Evolutionary conservation across 2,888 invertebrate genomes (phyloP).

Genomic region (Lithophane socia): DNA sequence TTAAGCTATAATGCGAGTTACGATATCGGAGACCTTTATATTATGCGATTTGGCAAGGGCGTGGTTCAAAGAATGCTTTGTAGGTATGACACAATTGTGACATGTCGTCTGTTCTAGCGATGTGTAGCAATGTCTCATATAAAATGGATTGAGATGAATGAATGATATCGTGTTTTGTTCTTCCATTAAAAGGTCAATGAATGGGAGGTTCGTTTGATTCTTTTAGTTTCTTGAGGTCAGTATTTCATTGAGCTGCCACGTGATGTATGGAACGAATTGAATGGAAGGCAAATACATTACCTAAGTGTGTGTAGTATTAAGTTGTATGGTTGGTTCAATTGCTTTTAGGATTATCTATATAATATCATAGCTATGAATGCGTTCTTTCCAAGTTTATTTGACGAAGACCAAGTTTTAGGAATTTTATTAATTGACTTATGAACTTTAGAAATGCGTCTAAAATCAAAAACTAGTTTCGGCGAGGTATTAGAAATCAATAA

Average conservation of each 20-base stretch:
- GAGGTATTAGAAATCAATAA: conserved; percentile 30
- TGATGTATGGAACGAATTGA: neutral
- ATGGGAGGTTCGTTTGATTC: conserved; percentile 34
- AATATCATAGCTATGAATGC: no score
- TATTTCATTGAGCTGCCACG: neutral
- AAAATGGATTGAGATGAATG: conserved; percentile 52
- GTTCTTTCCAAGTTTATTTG: neutral
- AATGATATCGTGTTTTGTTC: conserved; percentile 44
- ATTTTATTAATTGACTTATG: conserved; percentile 8
- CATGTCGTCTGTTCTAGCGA: conserved; percentile 55
- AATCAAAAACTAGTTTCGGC: conserved; percentile 46
- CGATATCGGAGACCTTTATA: conserved; percentile 67
- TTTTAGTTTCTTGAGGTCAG: conserved; percentile 30
- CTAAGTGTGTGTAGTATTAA: neutral
- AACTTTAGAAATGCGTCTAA: conserved; percentile 26
- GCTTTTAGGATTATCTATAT: no score
- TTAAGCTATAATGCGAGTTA: conserved; percentile 57
- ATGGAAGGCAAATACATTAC: neutral
- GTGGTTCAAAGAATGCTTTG: conserved; percentile 63
- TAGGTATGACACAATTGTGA: conserved; percentile 55
- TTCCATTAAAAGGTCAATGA: conserved; percentile 45
- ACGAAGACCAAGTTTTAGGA: conserved; percentile 5
- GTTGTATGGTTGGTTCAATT: no score
- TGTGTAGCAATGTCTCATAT: conserved; percentile 50
- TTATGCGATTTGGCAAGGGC: conserved; percentile 66